phyloP scores from a whole-genome alignment of 2,113 vertebrate genomes.

The Tragelaphus imberbis region DNA sequence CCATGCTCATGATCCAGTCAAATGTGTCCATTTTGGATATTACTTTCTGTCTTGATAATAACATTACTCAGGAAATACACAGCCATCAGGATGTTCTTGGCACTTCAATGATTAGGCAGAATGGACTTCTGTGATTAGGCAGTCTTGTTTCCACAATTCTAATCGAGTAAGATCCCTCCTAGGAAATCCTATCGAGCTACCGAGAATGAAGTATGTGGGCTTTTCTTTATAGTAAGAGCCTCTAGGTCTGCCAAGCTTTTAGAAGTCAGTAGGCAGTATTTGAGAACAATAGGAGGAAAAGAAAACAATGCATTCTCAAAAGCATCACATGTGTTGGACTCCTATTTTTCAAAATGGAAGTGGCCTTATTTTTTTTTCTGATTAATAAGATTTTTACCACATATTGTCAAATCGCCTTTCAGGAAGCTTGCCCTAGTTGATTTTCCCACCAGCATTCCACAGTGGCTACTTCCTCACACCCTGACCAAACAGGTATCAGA shows the following conservation, averaged over 20 bases:
- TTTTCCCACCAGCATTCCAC: slow-evolving; percentile 28
- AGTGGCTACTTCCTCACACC: not conserved
- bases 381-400: not conserved
- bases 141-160: not conserved
- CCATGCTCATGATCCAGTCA: not conserved
- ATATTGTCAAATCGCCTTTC: not conserved
- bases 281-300: slow-evolving; percentile 63
- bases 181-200: slow-evolving; percentile 11
- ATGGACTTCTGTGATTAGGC: not conserved
- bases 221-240: not conserved
- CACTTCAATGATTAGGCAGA: not conserved
- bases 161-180: not conserved
- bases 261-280: slow-evolving; percentile 28
- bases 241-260: slow-evolving; percentile 31
- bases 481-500: not conserved
- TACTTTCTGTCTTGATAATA: not conserved
- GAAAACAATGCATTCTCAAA: slow-evolving; percentile 55
- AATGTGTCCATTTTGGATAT: not conserved
- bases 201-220: not conserved
- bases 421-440: not conserved
- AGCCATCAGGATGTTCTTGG: not conserved
- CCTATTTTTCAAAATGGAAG: slow-evolving; percentile 40
- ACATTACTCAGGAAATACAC: not conserved
- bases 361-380: slow-evolving; percentile 39
- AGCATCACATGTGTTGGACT: not conserved